A percentile compares a stretch with the other conserved stretches of the same genome.
Evolutionary conservation across 2,797 vertebrate species (phyloP).

Genomic region (Lemur catta): DNA sequence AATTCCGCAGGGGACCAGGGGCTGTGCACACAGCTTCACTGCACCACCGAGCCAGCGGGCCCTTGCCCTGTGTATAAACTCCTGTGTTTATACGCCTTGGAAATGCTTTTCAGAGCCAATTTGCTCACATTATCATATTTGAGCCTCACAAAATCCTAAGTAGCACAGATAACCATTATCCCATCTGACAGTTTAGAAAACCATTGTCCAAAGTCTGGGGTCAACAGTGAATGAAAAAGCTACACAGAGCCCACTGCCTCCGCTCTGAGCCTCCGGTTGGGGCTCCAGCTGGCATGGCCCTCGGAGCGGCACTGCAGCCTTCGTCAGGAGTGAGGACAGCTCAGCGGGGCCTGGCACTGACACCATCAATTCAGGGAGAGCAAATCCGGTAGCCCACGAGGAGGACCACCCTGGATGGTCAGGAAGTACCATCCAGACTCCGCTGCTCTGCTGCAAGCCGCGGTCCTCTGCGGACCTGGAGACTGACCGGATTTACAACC

Average conservation of each 20-base stretch:
- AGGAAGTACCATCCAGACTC: background rate
- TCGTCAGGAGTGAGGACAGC: background rate
- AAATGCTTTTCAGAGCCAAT: background rate
- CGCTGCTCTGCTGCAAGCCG: background rate
- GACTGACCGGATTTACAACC: fast-evolving
- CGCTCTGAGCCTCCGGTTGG: background rate
- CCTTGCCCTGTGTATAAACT: background rate
- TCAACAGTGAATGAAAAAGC: background rate
- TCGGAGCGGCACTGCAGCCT: fast-evolving
- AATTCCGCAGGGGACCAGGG: fast-evolving
- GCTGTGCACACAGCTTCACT: background rate
- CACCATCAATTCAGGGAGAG: background rate
- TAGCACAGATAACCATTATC: background rate
- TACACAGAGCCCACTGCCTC: background rate
- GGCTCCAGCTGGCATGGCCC: background rate
- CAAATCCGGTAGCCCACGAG: background rate
- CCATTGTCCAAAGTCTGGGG: background rate
- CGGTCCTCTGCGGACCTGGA: background rate
- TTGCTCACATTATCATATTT: fast-evolving
- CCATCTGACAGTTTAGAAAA: background rate
- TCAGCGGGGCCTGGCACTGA: fast-evolving
- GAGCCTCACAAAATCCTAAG: background rate
- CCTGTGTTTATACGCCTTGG: background rate
- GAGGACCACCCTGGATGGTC: background rate
- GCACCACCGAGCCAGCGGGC: background rate